Conservation (phyloP, 2,888 invertebrate species). For the Rambutsinella grinnellia region DNA sequence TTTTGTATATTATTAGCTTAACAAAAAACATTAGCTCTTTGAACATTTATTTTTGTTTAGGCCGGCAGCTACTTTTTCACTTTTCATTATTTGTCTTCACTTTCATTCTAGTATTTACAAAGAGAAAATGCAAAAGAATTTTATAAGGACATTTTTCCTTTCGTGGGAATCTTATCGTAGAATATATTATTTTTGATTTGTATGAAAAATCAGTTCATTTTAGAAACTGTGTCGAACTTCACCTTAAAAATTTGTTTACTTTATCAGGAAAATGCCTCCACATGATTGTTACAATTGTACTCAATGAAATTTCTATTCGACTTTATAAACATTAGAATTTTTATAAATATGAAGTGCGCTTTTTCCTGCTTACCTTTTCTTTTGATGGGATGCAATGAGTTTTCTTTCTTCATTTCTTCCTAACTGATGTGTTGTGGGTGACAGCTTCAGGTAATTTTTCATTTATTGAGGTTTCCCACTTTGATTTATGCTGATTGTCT, state of each 20-base stretch:
- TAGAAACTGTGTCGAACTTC: no score
- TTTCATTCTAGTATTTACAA: constrained; percentile 10
- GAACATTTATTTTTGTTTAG: no score
- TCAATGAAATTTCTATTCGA: no score
- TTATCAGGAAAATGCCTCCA: no score
- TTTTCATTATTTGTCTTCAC: constrained; percentile 12
- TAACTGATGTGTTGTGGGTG: constrained; percentile 55
- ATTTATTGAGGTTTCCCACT: constrained; percentile 55
- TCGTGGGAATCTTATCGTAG: constrained; percentile 49
- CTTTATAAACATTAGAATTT: no score
- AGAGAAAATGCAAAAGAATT: not conserved
- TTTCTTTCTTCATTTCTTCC: constrained; percentile 24
- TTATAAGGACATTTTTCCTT: not conserved
- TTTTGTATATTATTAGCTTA: no score
- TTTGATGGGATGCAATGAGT: constrained; percentile 25
- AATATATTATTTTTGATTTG: not conserved
- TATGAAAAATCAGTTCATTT: not conserved
- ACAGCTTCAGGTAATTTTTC: constrained; percentile 55
- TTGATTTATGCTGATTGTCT: constrained; percentile 56
- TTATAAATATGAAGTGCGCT: not conserved
- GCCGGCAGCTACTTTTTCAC: constrained; percentile 38
- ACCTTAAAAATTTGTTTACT: no score
- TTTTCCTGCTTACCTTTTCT: not conserved
- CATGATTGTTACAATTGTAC: no score
- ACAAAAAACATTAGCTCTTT: no score